phyloP scores from a whole-genome alignment of 2,113 vertebrate genomes.

The Sorex fumeus region DNA sequence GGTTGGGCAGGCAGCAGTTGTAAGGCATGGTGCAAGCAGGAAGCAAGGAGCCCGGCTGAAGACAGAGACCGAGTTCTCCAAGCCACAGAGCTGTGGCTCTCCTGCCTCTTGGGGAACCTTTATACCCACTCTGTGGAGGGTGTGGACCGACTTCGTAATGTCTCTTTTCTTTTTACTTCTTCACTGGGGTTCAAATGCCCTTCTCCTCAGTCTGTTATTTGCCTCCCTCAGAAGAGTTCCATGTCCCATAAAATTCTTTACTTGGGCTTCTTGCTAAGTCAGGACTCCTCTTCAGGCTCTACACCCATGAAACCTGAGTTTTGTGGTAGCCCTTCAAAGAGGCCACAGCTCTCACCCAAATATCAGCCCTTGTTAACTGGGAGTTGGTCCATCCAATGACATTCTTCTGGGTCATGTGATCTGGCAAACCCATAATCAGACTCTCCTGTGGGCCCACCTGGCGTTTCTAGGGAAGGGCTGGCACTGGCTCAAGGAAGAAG shows the following conservation, averaged over 20 bases:
- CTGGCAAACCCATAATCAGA: slow-evolving; percentile 10
- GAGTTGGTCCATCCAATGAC: slow-evolving; percentile 54
- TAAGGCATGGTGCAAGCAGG: slow-evolving; percentile 54
- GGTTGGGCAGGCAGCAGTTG: slow-evolving; percentile 51
- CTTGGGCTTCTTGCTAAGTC: slow-evolving; percentile 83
- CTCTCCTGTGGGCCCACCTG: neutral
- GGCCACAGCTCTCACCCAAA: slow-evolving; percentile 48
- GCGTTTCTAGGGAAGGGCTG: slow-evolving; percentile 19
- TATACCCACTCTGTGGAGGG: slow-evolving; percentile 78
- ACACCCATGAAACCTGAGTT: slow-evolving; percentile 73
- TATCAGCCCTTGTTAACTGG: slow-evolving; percentile 68
- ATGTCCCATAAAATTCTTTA: slow-evolving; percentile 81
- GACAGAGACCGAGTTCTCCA: neutral
- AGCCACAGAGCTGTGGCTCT: slow-evolving; percentile 19
- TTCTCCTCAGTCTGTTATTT: slow-evolving; percentile 74
- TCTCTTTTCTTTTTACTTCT: slow-evolving; percentile 74
- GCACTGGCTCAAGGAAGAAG: neutral
- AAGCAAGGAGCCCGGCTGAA: rapidly evolving
- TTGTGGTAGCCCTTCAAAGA: slow-evolving; percentile 82
- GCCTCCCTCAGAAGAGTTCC: slow-evolving; percentile 75
- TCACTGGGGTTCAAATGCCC: slow-evolving; percentile 64
- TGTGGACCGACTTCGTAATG: slow-evolving; percentile 69
- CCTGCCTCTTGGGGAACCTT: slow-evolving; percentile 41
- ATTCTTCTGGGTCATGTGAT: neutral
- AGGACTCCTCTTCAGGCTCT: slow-evolving; percentile 71